Evolutionary conservation across 1,140 invertebrate species (phyloP), one percentile per base, ranked within the genome.

Genomic region (Apis dorsata): DNA sequence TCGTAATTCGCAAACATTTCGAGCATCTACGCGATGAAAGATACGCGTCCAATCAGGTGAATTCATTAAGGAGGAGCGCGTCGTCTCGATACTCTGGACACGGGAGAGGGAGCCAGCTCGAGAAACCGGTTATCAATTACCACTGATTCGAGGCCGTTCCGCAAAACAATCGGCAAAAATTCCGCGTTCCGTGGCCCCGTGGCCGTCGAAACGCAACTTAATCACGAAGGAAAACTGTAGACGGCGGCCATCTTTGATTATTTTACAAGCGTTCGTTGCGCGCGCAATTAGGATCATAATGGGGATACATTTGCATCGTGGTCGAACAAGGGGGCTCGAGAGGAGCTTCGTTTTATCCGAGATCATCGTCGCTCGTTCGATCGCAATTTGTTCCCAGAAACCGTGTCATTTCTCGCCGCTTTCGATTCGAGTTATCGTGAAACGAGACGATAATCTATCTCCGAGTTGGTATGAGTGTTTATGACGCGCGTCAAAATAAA

Each of bases 91-190:
- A 79, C 59, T 2, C 60, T 13, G 21, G 59, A 24, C 13, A 24
- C n/a, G 5, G 24, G 69, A 34, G 60, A 53, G 51, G 19, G 44
- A 71, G n/a, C 11, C 49, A 17, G 71, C 28, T 49, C 53, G 49
- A 76, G 53, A 81, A 44, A 81, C 79, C 72, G 72, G 79, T 81
- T 81, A 71, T 79, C 78, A 55, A 19, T 55, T 59, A 68, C 65
- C 59, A 24, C n/a, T 49, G 78, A 62, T 79, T 71, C 59, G 68
- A 49, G 55, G 59, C 49, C 59, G 57, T n/a, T n/a, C 34, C 1
- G 55, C 68, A 63, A 72, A 62, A 79, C 55, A 71, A 79, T 79
- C 66, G 24, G n/a, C 66, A 79, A 71, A 79, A 79, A 79, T 79
- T 51, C 44, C 28, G 34, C 19, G n/a, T 9, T 21, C 24, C 0